Evolutionary conservation across 2,888 invertebrate species (phyloP).

Genomic region (Chorisops tibialis): DNA sequence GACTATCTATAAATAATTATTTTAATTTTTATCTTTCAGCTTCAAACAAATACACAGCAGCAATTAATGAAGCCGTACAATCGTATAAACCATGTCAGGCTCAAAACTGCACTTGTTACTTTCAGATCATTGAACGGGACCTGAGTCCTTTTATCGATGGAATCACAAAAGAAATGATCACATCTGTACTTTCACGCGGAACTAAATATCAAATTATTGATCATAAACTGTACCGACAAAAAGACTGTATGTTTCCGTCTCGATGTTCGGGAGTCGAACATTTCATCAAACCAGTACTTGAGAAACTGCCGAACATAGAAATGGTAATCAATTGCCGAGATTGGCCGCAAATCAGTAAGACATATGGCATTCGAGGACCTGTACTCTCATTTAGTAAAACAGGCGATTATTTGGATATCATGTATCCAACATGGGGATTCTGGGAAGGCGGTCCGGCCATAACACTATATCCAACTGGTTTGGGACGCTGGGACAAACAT

Average conservation of each 20-base stretch:
- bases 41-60: background rate
- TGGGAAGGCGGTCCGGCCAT: slow-evolving; percentile 99
- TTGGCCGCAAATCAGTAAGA: slow-evolving; percentile 80
- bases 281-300: slow-evolving; percentile 69
- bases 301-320: slow-evolving; percentile 77
- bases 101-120: slow-evolving; percentile 63
- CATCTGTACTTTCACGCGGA: slow-evolving; percentile 56
- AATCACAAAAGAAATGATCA: slow-evolving; percentile 65
- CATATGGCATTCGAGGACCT: slow-evolving; percentile 65
- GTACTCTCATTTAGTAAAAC: slow-evolving; percentile 96
- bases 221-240: slow-evolving; percentile 75
- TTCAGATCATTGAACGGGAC: slow-evolving; percentile 64
- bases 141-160: slow-evolving; percentile 66
- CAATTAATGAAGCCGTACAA: slow-evolving; percentile 54
- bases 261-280: slow-evolving; percentile 89
- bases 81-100: slow-evolving; percentile 51
- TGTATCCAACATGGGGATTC: slow-evolving; percentile 96
- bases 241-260: slow-evolving; percentile 86
- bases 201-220: slow-evolving; percentile 80
- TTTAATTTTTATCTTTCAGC: background rate
- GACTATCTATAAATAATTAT: too few relatives aligned
- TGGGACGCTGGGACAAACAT: slow-evolving; percentile 90
- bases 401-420: slow-evolving; percentile 79
- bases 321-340: slow-evolving; percentile 86
- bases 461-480: slow-evolving; percentile 84